Percentiles rank a stretch among this genome's conserved stretches.
Conservation (phyloP, 1,140 invertebrate genomes). For the Trichonephila clavata region DNA sequence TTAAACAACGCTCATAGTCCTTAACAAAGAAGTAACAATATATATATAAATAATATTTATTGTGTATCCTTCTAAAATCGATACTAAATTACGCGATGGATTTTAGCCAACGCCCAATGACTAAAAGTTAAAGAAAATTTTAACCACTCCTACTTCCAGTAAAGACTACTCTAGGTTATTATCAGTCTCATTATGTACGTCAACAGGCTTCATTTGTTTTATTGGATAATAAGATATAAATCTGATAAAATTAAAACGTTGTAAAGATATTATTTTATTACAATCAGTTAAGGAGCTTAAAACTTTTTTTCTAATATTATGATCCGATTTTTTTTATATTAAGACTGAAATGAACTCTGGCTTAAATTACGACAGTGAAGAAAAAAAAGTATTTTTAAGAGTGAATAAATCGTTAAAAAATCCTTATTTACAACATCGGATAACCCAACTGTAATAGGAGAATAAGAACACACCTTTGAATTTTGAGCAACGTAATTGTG, state of each 20-base stretch:
- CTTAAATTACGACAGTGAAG: not conserved
- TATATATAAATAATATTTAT: not conserved
- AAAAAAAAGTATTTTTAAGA: conserved; percentile 8
- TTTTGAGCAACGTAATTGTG: not conserved
- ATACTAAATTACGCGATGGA: not conserved
- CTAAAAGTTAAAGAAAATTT: not conserved
- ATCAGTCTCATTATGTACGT: not conserved
- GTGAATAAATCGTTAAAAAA: not conserved
- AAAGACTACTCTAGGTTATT: not conserved
- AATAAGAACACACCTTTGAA: not conserved
- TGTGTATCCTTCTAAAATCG: not conserved
- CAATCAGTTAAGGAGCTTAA: not conserved
- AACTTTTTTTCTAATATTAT: not conserved
- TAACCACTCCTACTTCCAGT: not conserved
- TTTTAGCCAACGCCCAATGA: not conserved
- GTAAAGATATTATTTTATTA: not conserved
- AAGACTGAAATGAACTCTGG: not conserved
- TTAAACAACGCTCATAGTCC: not conserved
- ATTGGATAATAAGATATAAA: not conserved
- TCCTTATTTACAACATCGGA: conserved; percentile 22
- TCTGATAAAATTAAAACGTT: not conserved
- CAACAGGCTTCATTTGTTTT: not conserved
- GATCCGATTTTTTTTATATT: not conserved
- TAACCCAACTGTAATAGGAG: not conserved
- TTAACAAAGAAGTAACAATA: not conserved